Evolutionary conservation across 2,113 vertebrate genomes (phyloP), one percentile per base, ranked within the genome.

Genomic region (Taurulus bubalis): DNA sequence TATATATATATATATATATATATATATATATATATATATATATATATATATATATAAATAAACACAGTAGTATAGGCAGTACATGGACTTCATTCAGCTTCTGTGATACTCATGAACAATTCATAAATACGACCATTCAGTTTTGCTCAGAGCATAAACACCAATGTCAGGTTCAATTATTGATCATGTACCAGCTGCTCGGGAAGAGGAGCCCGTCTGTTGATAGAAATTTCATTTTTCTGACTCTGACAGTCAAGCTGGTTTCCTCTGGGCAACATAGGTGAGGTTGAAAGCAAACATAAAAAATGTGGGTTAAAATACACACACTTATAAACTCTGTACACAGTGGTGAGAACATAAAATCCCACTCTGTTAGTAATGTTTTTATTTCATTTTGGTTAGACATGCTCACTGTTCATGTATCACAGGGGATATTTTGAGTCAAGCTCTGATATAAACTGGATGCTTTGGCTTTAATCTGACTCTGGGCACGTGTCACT

Each of bases 81-180:
- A 15, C 28, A 30, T 15, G 15, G 7, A 36, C 18, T 22, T 10
- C 32, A n/a, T 36, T 18, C 32, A 79, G 66, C 78, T 77, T 49
- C 30, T 75, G 30, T 70, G 62, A 63, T 71, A 58, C 84, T 79
- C 83, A 83, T 85, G 14, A 83, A 87, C 76, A 80, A 89, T 87
- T 84, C 36, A 85, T 82, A 79, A 73, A 84, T 49, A 78, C 56
- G 18, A 79, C 40, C 36, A 62, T 85, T 87, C 74, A 45, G 53
- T 84, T 86, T 86, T 83, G 81, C 87, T 89, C 56, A 26, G 63
- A 80, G 85, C 75, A 40, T 89, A 83, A 88, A 85, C 82, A 86
- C 62, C 69, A 77, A 85, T 51, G 71, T 76, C 69, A 3, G 63
- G 49, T 82, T 91, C 74, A 90, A 88, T 91, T 84, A 90, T 84